Conservation (phyloP, 2,888 invertebrate genomes). For the Reticulitermes lucifugus region DNA sequence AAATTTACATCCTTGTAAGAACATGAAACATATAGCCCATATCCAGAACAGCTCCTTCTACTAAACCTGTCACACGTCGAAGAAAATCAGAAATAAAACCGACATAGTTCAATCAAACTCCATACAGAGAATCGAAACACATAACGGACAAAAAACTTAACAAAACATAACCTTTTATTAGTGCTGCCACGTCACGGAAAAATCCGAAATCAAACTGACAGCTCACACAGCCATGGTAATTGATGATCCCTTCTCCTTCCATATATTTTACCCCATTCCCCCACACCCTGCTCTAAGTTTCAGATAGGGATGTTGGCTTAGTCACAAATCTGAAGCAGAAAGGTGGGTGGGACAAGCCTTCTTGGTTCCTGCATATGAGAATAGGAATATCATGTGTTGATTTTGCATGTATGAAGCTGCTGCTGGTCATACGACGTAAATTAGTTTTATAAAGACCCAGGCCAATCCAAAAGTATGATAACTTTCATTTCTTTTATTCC, state of each 20-base stretch:
- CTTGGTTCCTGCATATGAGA: not conserved
- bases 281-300: not conserved
- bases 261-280: not conserved
- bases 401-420: not conserved
- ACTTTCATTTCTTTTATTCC: no score
- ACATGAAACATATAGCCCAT: no score
- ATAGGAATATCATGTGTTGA: not conserved
- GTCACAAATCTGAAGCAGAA: not conserved
- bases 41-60: not conserved
- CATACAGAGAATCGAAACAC: not conserved
- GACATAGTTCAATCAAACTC: not conserved
- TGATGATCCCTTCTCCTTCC: slow-evolving; percentile 16
- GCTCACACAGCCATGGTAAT: slow-evolving; percentile 38
- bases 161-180: slow-evolving; percentile 16
- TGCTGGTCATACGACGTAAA: not conserved
- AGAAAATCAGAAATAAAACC: not conserved
- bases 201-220: slow-evolving; percentile 30
- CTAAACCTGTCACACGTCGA: not conserved
- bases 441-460: not conserved
- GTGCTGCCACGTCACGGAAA: slow-evolving; percentile 40
- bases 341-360: not conserved
- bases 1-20: not conserved
- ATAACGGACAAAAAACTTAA: slow-evolving; percentile 16
- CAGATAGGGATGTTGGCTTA: slow-evolving; percentile 29
- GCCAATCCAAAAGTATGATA: not conserved